Evolutionary conservation across 2,113 vertebrate species (phyloP).

Genomic region (Mohoua ochrocephala): DNA sequence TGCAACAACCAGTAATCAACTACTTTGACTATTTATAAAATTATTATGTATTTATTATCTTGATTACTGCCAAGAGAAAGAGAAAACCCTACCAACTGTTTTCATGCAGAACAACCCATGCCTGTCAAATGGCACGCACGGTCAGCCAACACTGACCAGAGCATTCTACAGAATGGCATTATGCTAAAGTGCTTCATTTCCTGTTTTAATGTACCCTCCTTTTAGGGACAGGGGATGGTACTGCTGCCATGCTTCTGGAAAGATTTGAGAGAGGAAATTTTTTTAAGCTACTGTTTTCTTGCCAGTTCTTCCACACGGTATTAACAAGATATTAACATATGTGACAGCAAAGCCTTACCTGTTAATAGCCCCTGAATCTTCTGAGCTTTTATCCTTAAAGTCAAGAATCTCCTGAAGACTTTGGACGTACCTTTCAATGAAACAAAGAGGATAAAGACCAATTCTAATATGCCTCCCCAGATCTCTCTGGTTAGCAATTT

Average conservation of each 20-base stretch:
- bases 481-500: background rate
- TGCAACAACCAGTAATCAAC: background rate
- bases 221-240: background rate
- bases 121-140: background rate
- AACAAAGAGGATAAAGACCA: background rate
- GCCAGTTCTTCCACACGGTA: background rate
- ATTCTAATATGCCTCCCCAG: background rate
- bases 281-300: background rate
- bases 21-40: background rate
- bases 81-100: background rate
- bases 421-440: constrained; percentile 85
- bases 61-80: background rate
- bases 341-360: constrained; percentile 74
- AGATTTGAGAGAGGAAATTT: background rate
- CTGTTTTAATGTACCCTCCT: background rate
- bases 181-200: background rate
- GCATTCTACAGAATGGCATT: background rate
- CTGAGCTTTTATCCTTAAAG: constrained; percentile 88
- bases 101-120: background rate
- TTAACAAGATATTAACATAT: background rate
- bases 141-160: background rate
- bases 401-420: constrained; percentile 92
- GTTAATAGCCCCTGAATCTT: constrained; percentile 78
- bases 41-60: background rate
- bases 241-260: background rate